A percentile compares a stretch with the other conserved stretches of the same genome.
Evolutionary conservation across 2,113 vertebrate genomes (phyloP).

Genomic region (Hippocampus abdominalis): DNA sequence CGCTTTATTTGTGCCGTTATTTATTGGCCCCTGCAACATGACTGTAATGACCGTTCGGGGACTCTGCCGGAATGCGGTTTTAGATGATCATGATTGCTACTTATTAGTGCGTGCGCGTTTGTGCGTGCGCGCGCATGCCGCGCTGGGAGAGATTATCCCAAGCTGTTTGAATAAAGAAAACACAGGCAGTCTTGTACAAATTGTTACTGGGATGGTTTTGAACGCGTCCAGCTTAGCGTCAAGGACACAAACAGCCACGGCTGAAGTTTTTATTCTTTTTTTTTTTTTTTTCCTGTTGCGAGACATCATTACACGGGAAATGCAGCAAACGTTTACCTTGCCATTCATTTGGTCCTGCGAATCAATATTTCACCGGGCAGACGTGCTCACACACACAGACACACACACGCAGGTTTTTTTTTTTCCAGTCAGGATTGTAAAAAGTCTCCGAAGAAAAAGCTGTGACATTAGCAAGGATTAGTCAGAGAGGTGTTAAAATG

Average conservation of each 20-base stretch:
- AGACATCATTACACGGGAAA: slow-evolving; percentile 6
- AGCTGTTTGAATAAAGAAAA: slow-evolving; percentile 62
- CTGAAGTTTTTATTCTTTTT: neutral
- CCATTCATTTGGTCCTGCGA: slow-evolving; percentile 29
- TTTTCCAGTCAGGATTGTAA: too few relatives aligned
- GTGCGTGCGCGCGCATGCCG: slow-evolving; percentile 16
- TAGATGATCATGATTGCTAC: slow-evolving; percentile 77
- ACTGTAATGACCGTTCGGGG: slow-evolving; percentile 71
- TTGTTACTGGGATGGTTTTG: slow-evolving; percentile 60
- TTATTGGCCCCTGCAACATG: slow-evolving; percentile 70
- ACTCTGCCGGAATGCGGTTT: slow-evolving; percentile 76
- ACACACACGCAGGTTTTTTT: too few relatives aligned
- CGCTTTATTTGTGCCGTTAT: slow-evolving; percentile 76
- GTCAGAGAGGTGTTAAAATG: too few relatives aligned
- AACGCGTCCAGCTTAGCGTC: slow-evolving; percentile 46
- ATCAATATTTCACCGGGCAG: slow-evolving; percentile 33
- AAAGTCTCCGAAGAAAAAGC: too few relatives aligned
- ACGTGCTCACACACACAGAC: too few relatives aligned
- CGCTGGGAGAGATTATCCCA: slow-evolving; percentile 44
- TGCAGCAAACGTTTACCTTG: slow-evolving; percentile 45
- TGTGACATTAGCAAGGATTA: too few relatives aligned
- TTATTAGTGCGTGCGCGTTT: slow-evolving; percentile 64
- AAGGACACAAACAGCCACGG: slow-evolving; percentile 41
- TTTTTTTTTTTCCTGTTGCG: neutral
- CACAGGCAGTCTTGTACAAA: slow-evolving; percentile 54